These are phyloP conservation scores for Trachelipus rathkii DNA, from an alignment of 1,140 invertebrate species.

Conservation along the genomic window DNA sequence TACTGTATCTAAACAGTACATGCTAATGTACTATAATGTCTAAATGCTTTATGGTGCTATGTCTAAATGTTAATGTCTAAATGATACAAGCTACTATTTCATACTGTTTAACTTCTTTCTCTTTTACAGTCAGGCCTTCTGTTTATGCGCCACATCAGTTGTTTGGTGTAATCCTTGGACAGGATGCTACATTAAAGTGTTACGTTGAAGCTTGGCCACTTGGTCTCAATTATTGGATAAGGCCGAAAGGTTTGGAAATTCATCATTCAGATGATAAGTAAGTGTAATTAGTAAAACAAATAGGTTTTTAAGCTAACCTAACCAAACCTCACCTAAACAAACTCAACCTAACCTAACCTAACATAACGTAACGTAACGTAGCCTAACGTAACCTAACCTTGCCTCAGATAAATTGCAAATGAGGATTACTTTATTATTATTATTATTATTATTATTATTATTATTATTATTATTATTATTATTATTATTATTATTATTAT, in stretches of 20 bases:
- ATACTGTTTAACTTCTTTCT: background rate
- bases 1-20: too few species aligned
- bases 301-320: too few species aligned
- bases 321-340: too few species aligned
- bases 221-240: constrained; percentile 62
- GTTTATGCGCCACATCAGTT: constrained; percentile 84
- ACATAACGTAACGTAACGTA: too few species aligned
- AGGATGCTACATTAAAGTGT: constrained; percentile 81
- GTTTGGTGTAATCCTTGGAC: constrained; percentile 74
- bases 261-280: constrained; percentile 57
- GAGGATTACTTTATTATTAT: too few species aligned
- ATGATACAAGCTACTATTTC: background rate
- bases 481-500: too few species aligned
- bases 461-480: too few species aligned
- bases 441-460: too few species aligned
- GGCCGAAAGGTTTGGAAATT: constrained; percentile 55
- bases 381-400: too few species aligned
- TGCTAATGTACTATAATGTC: too few species aligned
- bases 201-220: constrained; percentile 82
- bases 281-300: background rate
- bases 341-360: too few species aligned
- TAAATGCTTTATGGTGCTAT: background rate
- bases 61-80: background rate
- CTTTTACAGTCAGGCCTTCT: constrained; percentile 71
- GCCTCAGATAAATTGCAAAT: too few species aligned